Evolutionary conservation across 2,113 vertebrate genomes (phyloP).

Genomic region (Platichthys stellatus): DNA sequence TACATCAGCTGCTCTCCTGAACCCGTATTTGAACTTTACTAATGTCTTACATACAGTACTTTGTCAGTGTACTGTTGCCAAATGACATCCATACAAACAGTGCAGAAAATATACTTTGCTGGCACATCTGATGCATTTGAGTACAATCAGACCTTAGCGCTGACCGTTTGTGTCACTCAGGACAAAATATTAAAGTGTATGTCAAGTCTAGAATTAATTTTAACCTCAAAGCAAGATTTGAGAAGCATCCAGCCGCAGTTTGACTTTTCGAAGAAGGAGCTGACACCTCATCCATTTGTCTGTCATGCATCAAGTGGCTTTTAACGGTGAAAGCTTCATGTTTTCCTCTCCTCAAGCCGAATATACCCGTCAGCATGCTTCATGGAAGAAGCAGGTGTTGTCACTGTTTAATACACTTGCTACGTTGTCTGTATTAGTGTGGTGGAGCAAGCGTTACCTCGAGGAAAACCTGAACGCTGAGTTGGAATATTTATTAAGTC

Average conservation of each 20-base stretch:
- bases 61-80: background rate
- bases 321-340: conserved; percentile 11
- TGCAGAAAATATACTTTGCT: background rate
- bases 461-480: background rate
- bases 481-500: conserved; percentile 41
- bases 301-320: conserved; percentile 21
- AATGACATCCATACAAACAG: background rate
- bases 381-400: conserved; percentile 24
- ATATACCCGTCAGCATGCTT: conserved; percentile 26
- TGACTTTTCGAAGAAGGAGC: background rate
- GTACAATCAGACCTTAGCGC: too few species aligned
- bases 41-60: background rate
- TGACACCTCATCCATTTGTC: background rate
- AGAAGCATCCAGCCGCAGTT: background rate
- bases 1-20: background rate
- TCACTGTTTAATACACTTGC: conserved; percentile 10
- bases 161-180: too few species aligned
- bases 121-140: too few species aligned
- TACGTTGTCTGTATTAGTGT: conserved; percentile 7
- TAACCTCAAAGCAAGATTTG: too few species aligned
- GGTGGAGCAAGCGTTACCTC: conserved; percentile 6
- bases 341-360: conserved; percentile 14
- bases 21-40: background rate
- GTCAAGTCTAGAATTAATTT: too few species aligned
- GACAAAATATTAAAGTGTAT: too few species aligned